phyloP scores from a whole-genome alignment of 2,888 invertebrate species.

The Matsumyia berberina region DNA sequence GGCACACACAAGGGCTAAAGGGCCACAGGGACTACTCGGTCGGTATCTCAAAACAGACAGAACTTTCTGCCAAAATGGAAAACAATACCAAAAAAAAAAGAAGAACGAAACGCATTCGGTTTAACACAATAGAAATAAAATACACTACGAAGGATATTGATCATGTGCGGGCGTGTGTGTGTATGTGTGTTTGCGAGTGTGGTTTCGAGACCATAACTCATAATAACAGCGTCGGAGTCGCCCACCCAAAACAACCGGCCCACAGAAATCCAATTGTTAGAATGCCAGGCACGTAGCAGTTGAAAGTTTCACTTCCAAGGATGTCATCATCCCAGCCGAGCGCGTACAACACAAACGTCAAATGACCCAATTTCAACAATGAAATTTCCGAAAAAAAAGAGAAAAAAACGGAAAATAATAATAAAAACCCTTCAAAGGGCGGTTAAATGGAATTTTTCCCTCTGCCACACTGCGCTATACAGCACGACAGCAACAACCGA shows the following conservation, averaged over 20 bases:
- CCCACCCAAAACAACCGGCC: background rate
- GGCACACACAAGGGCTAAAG: background rate
- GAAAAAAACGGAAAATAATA: conserved; percentile 26
- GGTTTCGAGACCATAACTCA: conserved; percentile 73
- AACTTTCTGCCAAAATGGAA: conserved; percentile 47
- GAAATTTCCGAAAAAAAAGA: conserved; percentile 48
- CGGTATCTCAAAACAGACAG: conserved; percentile 35
- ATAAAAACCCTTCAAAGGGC: conserved; percentile 59
- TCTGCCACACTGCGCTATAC: background rate
- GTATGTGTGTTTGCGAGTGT: conserved; percentile 35
- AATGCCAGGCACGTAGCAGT: conserved; percentile 73
- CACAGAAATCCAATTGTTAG: conserved; percentile 64
- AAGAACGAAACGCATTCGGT: conserved; percentile 49
- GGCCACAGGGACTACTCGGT: conserved; percentile 4
- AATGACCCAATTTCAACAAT: conserved; percentile 74
- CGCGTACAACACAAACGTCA: conserved; percentile 67
- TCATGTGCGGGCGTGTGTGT: conserved; percentile 33
- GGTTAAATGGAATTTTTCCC: conserved; percentile 36
- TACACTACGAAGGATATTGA: conserved; percentile 67
- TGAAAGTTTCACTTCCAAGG: conserved; percentile 72
- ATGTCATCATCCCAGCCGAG: conserved; percentile 67
- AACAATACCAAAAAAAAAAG: conserved; percentile 21
- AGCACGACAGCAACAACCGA: background rate
- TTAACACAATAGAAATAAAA: conserved; percentile 67
- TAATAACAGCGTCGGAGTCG: conserved; percentile 46